These are phyloP conservation scores for Sinella curviseta DNA, from an alignment of 1,140 invertebrate genomes.

Conservation along the genomic window DNA sequence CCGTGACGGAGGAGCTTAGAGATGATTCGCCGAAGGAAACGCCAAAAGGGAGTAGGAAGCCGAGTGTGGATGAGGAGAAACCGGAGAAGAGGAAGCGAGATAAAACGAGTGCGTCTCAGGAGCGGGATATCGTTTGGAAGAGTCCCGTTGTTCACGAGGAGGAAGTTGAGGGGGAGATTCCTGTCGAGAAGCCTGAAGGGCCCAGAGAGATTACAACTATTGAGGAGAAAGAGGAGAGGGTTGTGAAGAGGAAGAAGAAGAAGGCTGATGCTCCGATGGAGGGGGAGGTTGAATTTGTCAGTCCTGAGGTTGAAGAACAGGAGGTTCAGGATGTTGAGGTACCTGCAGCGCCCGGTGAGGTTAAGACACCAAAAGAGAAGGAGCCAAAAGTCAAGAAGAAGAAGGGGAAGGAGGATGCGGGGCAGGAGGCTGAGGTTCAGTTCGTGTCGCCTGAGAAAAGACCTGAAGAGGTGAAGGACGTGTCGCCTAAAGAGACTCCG, in stretches of 20 bases:
- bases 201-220: too few species aligned
- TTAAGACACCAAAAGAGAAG: neutral
- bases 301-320: neutral
- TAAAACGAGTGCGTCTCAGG: constrained; percentile 46
- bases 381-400: neutral
- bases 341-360: neutral
- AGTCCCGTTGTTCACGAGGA: constrained; percentile 6
- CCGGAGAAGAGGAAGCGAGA: constrained; percentile 33
- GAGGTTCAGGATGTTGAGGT: neutral
- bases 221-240: constrained; percentile 34
- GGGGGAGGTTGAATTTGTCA: neutral
- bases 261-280: neutral
- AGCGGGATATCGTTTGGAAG: constrained; percentile 45
- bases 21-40: too few species aligned
- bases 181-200: neutral
- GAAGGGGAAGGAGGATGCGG: constrained; percentile 4
- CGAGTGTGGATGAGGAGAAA: too few species aligned
- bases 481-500: constrained; percentile 15
- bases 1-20: neutral
- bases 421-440: constrained; percentile 6
- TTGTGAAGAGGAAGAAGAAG: constrained; percentile 3
- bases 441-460: neutral
- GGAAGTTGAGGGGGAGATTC: neutral
- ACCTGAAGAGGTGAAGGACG: neutral
- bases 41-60: constrained; percentile 35